Base-by-base conservation (phyloP, 2,888 invertebrate species). In the Plusia festucae region DNA sequence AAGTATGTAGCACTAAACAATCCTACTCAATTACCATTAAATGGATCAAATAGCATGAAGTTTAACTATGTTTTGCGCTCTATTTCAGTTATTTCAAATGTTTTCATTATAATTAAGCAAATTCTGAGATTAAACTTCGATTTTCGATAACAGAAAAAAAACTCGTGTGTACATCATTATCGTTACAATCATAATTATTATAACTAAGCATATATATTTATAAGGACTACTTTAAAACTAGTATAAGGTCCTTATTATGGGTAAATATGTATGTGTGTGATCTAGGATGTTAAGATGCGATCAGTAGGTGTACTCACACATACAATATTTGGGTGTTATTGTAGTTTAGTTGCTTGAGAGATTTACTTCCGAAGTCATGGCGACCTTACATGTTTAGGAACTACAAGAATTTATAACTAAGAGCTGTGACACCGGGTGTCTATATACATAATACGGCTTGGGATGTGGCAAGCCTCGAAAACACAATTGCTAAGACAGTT, bases 381-480 rank as follows among this genome's bases (percentile, higher is more conserved):
- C n/a, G 16, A 20, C 46, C 46, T 49, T 49, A 49, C 20, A 20
- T 11, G 1, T 46, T n/a, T 9, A 18, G 6, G 16, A 46, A 6
- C 16, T 46, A 46, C 8, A 46, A 44, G n/a, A 44, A 2, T 46
- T 18, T 49, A 49, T 49, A 49, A 49, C 20, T 49, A 49, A 20
- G 18, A 49, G 46, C 11, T 49, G 18, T 18, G 46, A 49, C 46
- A 49, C 46, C 20, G 20, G 46, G 20, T 49, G 46, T 8, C 18
- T 49, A 49, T 49, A 20, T 49, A 49, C 46, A 49, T 18, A 49
- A 49, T 49, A 49, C n/a, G 40, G 40, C 40, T 40, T 40, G 40
- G 15, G 40, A n/a, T 40, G 40, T 15, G 3, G 1, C 40, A 40
- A 40, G 40, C 40, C n/a, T 40, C 34, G n/a, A 40, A 27, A 40